These are phyloP conservation scores for Macrotis lagotis DNA, from an alignment of 2,113 vertebrate genomes.

Conservation along the genomic window DNA sequence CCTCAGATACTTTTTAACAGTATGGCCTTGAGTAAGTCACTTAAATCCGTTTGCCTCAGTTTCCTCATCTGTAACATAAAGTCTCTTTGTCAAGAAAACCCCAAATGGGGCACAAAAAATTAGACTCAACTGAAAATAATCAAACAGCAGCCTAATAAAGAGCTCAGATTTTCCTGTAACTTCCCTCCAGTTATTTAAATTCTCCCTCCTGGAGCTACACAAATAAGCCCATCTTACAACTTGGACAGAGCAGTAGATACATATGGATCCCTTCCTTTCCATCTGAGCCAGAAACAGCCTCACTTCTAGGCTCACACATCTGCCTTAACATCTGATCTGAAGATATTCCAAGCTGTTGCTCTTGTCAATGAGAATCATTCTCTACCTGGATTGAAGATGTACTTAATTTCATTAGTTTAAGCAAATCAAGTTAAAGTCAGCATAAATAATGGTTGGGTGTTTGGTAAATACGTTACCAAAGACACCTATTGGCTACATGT, in stretches of 20 bases:
- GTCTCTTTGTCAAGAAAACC: not conserved
- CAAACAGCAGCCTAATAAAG: not conserved
- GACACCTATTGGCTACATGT: not conserved
- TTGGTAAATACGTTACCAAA: not conserved
- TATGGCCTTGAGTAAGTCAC: not conserved
- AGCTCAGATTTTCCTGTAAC: not conserved
- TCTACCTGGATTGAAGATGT: not conserved
- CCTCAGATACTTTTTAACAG: not conserved
- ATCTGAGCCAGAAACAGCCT: not conserved
- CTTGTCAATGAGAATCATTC: not conserved
- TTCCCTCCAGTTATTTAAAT: not conserved
- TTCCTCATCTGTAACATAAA: not conserved
- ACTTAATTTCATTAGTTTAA: not conserved
- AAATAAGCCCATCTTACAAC: not conserved
- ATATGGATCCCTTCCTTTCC: not conserved
- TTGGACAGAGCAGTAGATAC: not conserved
- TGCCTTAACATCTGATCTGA: not conserved
- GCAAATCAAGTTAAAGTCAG: not conserved
- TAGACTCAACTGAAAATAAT: not conserved
- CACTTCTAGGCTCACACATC: not conserved
- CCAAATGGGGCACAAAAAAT: not conserved
- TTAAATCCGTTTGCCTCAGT: not conserved
- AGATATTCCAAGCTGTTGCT: not conserved
- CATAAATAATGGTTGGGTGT: not conserved
- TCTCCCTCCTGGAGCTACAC: not conserved